These are phyloP conservation scores for Cerastoderma edule DNA, from an alignment of 2,888 invertebrate species.

Conservation along the genomic window DNA sequence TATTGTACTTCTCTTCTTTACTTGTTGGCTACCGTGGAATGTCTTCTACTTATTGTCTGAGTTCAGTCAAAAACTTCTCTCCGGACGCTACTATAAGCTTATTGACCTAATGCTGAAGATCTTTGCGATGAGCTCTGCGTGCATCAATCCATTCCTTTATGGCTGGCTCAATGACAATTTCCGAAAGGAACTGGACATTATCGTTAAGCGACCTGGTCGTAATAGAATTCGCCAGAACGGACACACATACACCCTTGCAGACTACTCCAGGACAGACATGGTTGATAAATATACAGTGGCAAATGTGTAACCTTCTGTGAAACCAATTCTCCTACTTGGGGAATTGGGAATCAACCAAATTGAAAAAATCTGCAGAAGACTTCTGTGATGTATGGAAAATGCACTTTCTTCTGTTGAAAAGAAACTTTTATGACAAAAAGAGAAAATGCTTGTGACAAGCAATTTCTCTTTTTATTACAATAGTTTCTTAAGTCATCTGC, in stretches of 20 bases:
- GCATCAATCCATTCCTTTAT: constrained; percentile 83
- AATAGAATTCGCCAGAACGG: constrained; percentile 60
- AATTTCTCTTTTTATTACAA: background rate
- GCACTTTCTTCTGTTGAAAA: background rate
- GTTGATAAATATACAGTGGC: constrained; percentile 50
- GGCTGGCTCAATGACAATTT: constrained; percentile 83
- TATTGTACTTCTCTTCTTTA: constrained; percentile 80
- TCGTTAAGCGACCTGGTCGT: constrained; percentile 62
- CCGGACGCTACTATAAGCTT: constrained; percentile 75
- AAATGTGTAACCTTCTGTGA: constrained; percentile 21
- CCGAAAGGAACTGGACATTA: constrained; percentile 76
- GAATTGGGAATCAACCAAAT: too few species aligned
- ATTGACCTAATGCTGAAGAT: constrained; percentile 80
- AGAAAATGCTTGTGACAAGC: background rate
- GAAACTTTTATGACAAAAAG: constrained; percentile 2
- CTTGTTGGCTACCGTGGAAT: constrained; percentile 83
- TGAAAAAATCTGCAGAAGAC: too few species aligned
- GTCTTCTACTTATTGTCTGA: constrained; percentile 77
- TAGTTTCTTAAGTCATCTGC: too few species aligned
- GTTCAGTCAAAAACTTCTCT: constrained; percentile 69
- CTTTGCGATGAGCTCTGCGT: constrained; percentile 82
- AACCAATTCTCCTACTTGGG: background rate
- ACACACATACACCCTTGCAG: constrained; percentile 52
- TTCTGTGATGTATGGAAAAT: too few species aligned
- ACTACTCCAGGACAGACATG: constrained; percentile 46